A percentile compares a stretch with the other conserved stretches of the same genome.
Conservation (phyloP, 1,140 invertebrate species). For the Probaryconus sp. region DNA sequence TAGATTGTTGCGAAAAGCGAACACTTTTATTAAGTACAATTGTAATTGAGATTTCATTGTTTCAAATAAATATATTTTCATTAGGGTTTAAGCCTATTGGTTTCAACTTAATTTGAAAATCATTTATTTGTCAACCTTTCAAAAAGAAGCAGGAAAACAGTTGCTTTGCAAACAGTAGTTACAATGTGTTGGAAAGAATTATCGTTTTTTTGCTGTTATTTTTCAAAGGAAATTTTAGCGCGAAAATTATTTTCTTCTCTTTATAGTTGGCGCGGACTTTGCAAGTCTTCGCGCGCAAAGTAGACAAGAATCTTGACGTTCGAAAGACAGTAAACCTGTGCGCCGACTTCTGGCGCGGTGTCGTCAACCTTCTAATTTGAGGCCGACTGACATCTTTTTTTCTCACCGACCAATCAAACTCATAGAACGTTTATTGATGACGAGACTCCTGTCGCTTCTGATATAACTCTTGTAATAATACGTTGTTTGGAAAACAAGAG, state of each 20-base stretch:
- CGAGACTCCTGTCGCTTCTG: constrained; percentile 2
- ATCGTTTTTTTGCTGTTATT: too few relatives aligned
- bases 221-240: too few relatives aligned
- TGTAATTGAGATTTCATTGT: too few relatives aligned
- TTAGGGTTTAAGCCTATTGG: too few relatives aligned
- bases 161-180: too few relatives aligned
- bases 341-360: constrained; percentile 31
- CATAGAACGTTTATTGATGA: constrained; percentile 9
- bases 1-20: too few relatives aligned
- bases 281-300: constrained; percentile 27
- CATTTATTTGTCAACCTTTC: too few relatives aligned
- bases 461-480: background rate
- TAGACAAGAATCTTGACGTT: constrained; percentile 31
- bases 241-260: constrained; percentile 13
- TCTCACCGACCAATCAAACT: constrained; percentile 30
- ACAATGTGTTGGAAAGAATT: too few relatives aligned
- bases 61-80: too few relatives aligned
- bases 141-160: too few relatives aligned
- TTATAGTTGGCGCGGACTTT: constrained; percentile 27
- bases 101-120: too few relatives aligned
- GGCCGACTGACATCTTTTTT: constrained; percentile 44
- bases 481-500: background rate
- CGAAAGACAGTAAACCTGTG: constrained; percentile 46
- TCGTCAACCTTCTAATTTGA: constrained; percentile 58
- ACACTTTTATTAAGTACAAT: too few relatives aligned